Evolutionary conservation across 2,888 invertebrate genomes (phyloP), one percentile per base, ranked within the genome.

Genomic region (Ochropacha duplaris): DNA sequence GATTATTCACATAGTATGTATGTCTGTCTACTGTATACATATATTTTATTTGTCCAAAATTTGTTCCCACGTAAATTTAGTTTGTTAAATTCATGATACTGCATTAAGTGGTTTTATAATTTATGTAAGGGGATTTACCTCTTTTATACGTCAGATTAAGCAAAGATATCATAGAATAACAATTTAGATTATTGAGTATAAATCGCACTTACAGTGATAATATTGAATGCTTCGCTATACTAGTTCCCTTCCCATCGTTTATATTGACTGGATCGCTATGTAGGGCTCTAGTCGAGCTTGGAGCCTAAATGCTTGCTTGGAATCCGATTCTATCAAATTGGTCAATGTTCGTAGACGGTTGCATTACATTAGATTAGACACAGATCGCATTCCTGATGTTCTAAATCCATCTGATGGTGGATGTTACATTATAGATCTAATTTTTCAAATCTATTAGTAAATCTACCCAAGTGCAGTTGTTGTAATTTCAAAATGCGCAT

Each of bases 361-460:
- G 84, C 85, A 87, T 88, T 88, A 88, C 87, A 87, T 88, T 88
- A 89, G 82, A 82, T 87, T 86, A 88, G 83, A 81, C 83, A 81
- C 81, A 75, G 79, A 73, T 83, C 71, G 84, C 87, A 91, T 90
- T 88, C 88, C 90, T 66, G 64, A 59, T 68, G 69, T 63, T 61
- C 71, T 67, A 63, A 68, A 68, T 72, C 66, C 68, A 66, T 66
- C 69, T 66, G 65, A 68, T 56, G 59, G 51, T 39, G 54, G 39
- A 58, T 57, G 61, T 67, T 64, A 44, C 19, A 44, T 9, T 19
- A 14, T 5, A 19, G 9, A n/a, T 19, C 12, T n/a, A 1, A 16
- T 36, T n/a, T n/a, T n/a, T n/a, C n/a, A n/a, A n/a, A n/a, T n/a
- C n/a, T n/a, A n/a, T n/a, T n/a, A n/a, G n/a, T 14, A 14, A 31